Evolutionary conservation across 2,888 invertebrate genomes (phyloP).

Genomic region (Chouioia cunea): DNA sequence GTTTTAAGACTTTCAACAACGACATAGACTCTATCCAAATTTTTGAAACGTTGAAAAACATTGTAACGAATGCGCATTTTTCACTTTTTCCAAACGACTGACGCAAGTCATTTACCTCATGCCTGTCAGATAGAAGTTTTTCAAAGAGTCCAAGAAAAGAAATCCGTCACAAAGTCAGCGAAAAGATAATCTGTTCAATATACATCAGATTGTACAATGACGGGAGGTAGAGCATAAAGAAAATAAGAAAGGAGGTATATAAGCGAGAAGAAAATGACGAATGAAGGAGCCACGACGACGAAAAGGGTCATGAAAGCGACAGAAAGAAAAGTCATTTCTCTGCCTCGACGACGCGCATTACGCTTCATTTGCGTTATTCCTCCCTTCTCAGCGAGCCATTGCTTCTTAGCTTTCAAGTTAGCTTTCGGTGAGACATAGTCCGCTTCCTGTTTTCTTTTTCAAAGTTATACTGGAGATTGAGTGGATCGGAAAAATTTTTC

Average conservation of each 20-base stretch:
- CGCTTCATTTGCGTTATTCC: conserved; percentile 42
- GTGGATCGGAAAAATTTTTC: too few species aligned
- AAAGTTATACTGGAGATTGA: too few species aligned
- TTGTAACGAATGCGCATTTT: too few species aligned
- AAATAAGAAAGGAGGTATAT: not conserved
- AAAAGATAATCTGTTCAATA: conserved; percentile 39
- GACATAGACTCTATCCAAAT: too few species aligned
- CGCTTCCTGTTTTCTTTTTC: too few species aligned
- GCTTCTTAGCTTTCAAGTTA: not conserved
- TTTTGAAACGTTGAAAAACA: too few species aligned
- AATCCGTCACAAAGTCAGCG: not conserved
- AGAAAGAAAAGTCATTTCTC: conserved; percentile 42
- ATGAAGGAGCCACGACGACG: conserved; percentile 16
- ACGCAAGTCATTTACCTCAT: too few species aligned
- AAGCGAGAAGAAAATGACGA: conserved; percentile 38
- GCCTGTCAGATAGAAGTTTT: too few species aligned
- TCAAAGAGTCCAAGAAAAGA: not conserved
- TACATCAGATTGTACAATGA: conserved; percentile 38
- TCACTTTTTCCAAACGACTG: too few species aligned
- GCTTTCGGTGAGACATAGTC: too few species aligned
- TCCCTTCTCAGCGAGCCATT: not conserved
- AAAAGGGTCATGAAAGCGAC: conserved; percentile 5
- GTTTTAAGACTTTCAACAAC: too few species aligned
- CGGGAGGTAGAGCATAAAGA: too few species aligned
- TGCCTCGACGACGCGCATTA: conserved; percentile 24